A percentile compares a stretch with the other conserved stretches of the same genome.
Evolutionary conservation across 1,140 invertebrate species (phyloP).

Genomic region (Portunus trituberculatus): DNA sequence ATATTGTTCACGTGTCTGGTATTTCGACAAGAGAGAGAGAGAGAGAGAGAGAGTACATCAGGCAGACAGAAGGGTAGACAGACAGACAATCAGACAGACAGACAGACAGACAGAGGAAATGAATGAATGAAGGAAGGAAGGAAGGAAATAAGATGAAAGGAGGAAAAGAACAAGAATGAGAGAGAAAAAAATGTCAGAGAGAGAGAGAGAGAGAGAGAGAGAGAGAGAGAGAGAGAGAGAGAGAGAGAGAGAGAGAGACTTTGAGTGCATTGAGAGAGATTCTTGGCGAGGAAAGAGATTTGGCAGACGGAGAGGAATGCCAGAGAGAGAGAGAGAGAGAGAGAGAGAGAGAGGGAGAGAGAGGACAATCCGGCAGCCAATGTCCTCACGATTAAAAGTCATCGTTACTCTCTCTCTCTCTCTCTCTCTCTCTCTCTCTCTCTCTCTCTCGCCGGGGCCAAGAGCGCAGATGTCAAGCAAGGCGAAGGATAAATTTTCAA

Average conservation of each 20-base stretch:
- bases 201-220: conserved; percentile 7
- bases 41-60: background rate
- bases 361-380: no score
- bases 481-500: background rate
- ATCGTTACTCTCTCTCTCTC: background rate
- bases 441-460: background rate
- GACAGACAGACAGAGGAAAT: background rate
- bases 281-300: no score
- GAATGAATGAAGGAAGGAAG: background rate
- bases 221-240: background rate
- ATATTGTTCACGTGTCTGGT: background rate
- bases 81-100: background rate
- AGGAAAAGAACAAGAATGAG: no score
- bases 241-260: background rate
- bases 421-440: background rate
- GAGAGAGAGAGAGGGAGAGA: background rate
- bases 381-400: no score
- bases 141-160: background rate
- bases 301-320: background rate
- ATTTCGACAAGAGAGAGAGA: background rate
- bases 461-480: background rate
- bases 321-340: background rate
- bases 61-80: background rate
- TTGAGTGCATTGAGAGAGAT: background rate
- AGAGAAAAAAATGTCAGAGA: background rate